A percentile compares a stretch with the other conserved stretches of the same genome.
These are phyloP conservation scores for Rhopilema esculentum DNA, from an alignment of 30 jellyfish, hydroid and myxozoan genomes.

Conservation along the genomic window DNA sequence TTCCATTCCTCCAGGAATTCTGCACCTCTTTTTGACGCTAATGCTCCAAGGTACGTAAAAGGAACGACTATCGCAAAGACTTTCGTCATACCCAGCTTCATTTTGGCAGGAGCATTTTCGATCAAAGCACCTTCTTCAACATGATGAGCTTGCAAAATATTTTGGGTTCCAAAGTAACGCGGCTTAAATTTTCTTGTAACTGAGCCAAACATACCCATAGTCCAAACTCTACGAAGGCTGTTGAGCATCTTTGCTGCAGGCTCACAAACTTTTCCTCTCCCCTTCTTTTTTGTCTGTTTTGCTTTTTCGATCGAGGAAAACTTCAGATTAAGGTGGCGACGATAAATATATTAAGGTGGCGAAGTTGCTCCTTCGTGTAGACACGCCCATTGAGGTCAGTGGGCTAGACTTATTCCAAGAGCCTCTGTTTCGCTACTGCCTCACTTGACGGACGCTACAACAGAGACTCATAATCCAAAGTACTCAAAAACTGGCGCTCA, in stretches of 20 bases:
- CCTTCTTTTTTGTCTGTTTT: not conserved
- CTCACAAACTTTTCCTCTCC: not conserved
- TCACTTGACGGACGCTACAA: too few relatives aligned
- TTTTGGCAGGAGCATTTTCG: slow-evolving; percentile 63
- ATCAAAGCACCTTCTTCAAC: slow-evolving; percentile 22
- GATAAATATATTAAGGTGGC: too few relatives aligned
- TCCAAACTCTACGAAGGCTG: not conserved
- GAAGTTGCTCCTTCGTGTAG: too few relatives aligned
- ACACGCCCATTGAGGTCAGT: too few relatives aligned
- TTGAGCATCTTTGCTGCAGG: not conserved
- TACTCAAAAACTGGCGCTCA: too few relatives aligned
- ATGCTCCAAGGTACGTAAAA: slow-evolving; percentile 76
- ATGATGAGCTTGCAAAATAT: not conserved
- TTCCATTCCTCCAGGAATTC: slow-evolving; percentile 90
- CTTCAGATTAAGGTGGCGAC: too few relatives aligned
- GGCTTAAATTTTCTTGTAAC: not conserved
- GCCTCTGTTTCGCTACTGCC: too few relatives aligned
- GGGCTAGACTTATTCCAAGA: too few relatives aligned
- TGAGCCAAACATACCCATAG: not conserved
- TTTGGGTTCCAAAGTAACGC: not conserved
- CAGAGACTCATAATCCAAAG: too few relatives aligned
- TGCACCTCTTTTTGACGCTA: slow-evolving; percentile 79
- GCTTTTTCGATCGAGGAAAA: too few relatives aligned
- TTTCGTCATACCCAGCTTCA: slow-evolving; percentile 70
- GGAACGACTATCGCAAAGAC: slow-evolving; percentile 72